Base-by-base conservation (phyloP, 2,888 invertebrate genomes). In the Dysmachus trigonus region DNA sequence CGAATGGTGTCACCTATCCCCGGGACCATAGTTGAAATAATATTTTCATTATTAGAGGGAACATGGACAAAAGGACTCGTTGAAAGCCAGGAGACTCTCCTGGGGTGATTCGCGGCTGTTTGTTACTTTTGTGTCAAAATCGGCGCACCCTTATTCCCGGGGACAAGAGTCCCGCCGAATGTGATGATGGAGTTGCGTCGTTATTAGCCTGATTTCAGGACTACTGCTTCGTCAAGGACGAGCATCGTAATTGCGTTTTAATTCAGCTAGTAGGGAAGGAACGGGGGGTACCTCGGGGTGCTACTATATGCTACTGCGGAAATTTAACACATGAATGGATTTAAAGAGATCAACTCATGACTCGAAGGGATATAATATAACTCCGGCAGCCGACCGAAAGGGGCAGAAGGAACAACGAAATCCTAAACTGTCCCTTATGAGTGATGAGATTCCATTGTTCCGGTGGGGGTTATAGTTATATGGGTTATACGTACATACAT, bases 21-120 rank as follows among this genome's bases (percentile, higher is more conserved):
- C 27, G 47, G 22, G n/a, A 33, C 35, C 18, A 22, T 76, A 77
- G 51, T 74, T 79, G 82, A 84, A 84, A 79, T 85, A 86, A 85
- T 86, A 85, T 86, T 85, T 86, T 86, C 85, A 74, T 81, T 85
- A 86, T 86, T 86, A 85, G 81, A 35, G 53, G 81, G 41, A 38
- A 85, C 62, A 51, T 81, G 79, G 35, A 81, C 81, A 35, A 84
- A n/a, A 84, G 76, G 47, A 76, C 18, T 41, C 74, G 74, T 51
- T 77, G 77, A 77, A 27, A 10, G 27, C 18, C 38, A 22, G 41
- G 27, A n/a, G n/a, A n/a, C n/a, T n/a, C 30, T 47, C 47, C 47
- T 77, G 22, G 77, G 77, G 77, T 47, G 77, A 47, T 77, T 15
- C 47, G 27, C 47, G 77, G 30, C 30, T 77, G 85, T 38, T 79